A percentile compares a stretch with the other conserved stretches of the same genome.
These are phyloP conservation scores for Platalea minor DNA, from an alignment of 2,797 vertebrate species.

Conservation along the genomic window DNA sequence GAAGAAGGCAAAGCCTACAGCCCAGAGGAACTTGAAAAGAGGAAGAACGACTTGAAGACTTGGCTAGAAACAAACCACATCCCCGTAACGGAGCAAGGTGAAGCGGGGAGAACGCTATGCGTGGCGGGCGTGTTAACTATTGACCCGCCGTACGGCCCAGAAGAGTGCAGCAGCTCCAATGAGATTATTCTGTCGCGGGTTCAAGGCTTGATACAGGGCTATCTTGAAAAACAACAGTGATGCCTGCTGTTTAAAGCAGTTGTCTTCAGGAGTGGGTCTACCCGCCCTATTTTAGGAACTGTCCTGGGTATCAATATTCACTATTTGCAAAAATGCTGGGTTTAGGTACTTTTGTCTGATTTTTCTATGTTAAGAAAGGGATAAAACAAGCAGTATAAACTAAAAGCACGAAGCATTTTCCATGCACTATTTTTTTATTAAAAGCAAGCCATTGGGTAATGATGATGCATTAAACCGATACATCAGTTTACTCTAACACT, in stretches of 20 bases:
- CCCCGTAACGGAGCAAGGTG: slow-evolving; percentile 82
- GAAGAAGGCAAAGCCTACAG: slow-evolving; percentile 41
- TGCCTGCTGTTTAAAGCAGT: accelerated
- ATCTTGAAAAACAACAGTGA: slow-evolving; percentile 25
- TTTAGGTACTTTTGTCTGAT: not conserved
- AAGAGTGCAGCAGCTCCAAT: slow-evolving; percentile 87
- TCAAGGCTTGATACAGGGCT: slow-evolving; percentile 80
- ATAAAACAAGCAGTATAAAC: not conserved
- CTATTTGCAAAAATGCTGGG: not conserved
- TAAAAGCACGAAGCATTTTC: not conserved
- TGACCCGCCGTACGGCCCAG: slow-evolving; percentile 82
- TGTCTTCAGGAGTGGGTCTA: not conserved
- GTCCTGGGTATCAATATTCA: accelerated
- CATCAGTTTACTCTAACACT: not conserved
- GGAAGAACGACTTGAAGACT: slow-evolving; percentile 68
- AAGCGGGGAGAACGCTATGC: slow-evolving; percentile 70
- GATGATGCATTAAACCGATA: not conserved
- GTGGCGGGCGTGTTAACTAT: slow-evolving; percentile 86
- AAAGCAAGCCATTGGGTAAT: not conserved
- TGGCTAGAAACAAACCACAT: slow-evolving; percentile 90
- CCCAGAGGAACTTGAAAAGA: slow-evolving; percentile 72
- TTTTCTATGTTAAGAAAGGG: not conserved
- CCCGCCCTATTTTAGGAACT: not conserved
- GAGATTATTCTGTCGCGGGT: slow-evolving; percentile 89
- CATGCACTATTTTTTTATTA: not conserved